A percentile compares a stretch with the other conserved stretches of the same genome.
Evolutionary conservation across 2,888 invertebrate species (phyloP).

Genomic region (Orthonevra nobilis): DNA sequence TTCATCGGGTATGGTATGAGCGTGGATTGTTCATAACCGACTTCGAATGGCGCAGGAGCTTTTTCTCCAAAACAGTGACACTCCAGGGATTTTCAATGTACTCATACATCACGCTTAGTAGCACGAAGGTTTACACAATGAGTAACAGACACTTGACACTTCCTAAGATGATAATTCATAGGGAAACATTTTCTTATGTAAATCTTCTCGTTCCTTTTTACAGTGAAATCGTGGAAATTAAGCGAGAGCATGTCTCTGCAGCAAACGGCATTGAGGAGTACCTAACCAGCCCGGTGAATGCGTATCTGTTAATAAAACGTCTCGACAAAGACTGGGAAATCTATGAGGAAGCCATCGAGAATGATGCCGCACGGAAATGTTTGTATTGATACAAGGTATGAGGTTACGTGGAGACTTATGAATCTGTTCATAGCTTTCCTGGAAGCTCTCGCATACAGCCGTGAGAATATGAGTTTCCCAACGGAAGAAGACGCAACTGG

Average conservation of each 20-base stretch:
- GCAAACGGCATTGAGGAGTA: constrained; percentile 90
- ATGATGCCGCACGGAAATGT: constrained; percentile 82
- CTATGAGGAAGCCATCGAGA: constrained; percentile 87
- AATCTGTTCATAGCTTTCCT: constrained; percentile 83
- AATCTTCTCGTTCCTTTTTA: background rate
- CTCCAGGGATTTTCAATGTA: too few species aligned
- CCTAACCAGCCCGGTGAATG: constrained; percentile 95
- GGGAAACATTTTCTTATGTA: too few species aligned
- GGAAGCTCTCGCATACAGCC: constrained; percentile 86
- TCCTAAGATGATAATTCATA: too few species aligned
- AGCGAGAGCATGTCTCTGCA: constrained; percentile 85
- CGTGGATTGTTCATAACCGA: too few species aligned
- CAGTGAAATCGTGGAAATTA: constrained; percentile 83
- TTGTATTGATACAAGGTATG: constrained; percentile 11
- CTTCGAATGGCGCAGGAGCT: too few species aligned
- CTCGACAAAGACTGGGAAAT: constrained; percentile 94
- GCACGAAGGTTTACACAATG: too few species aligned
- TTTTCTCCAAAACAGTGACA: too few species aligned
- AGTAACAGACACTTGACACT: too few species aligned
- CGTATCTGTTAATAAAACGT: constrained; percentile 95
- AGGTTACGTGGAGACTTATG: background rate
- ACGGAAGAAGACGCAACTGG: constrained; percentile 95
- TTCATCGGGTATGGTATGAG: too few species aligned
- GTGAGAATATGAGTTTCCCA: constrained; percentile 90
- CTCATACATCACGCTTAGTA: too few species aligned